Percentiles rank a stretch among this genome's conserved stretches.
Evolutionary conservation across 2,888 invertebrate species (phyloP).

Genomic region (Rambutsinella grinnellia): DNA sequence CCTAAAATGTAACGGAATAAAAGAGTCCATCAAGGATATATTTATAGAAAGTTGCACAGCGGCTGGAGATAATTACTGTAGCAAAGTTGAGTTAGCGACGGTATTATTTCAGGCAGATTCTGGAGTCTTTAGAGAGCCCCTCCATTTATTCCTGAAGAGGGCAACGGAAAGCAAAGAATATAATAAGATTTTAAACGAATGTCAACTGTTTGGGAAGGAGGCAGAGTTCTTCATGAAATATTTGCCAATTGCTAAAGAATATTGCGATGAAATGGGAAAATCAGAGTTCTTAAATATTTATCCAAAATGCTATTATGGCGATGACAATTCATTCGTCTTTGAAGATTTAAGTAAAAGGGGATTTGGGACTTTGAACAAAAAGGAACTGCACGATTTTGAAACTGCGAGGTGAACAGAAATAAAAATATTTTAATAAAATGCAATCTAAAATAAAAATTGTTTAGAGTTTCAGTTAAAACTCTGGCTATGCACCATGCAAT

Average conservation of each 20-base stretch:
- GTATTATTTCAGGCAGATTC: conserved; percentile 22
- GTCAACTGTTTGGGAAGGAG: conserved; percentile 48
- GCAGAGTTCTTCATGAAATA: conserved; percentile 20
- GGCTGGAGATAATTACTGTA: conserved; percentile 32
- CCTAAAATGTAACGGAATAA: conserved; percentile 19
- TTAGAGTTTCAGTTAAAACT: conserved; percentile 33
- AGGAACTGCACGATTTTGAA: conserved; percentile 8
- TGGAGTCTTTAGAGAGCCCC: not conserved
- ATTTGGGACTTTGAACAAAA: conserved; percentile 16
- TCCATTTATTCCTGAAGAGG: conserved; percentile 40
- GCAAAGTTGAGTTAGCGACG: conserved; percentile 8
- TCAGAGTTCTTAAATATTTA: conserved; percentile 31
- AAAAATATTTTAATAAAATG: too few species aligned
- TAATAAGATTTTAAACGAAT: not conserved
- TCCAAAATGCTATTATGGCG: conserved; percentile 48
- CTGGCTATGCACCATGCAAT: conserved; percentile 48
- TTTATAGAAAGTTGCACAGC: conserved; percentile 15
- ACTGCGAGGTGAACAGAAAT: too few species aligned
- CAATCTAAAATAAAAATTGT: not conserved
- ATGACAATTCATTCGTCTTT: conserved; percentile 31
- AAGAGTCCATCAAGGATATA: conserved; percentile 21
- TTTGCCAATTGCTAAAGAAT: conserved; percentile 23
- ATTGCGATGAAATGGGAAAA: too few species aligned
- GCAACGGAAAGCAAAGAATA: not conserved
- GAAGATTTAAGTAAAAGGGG: conserved; percentile 36